phyloP scores from a whole-genome alignment of 2,113 vertebrate species.

The Pterocles burchelli region DNA sequence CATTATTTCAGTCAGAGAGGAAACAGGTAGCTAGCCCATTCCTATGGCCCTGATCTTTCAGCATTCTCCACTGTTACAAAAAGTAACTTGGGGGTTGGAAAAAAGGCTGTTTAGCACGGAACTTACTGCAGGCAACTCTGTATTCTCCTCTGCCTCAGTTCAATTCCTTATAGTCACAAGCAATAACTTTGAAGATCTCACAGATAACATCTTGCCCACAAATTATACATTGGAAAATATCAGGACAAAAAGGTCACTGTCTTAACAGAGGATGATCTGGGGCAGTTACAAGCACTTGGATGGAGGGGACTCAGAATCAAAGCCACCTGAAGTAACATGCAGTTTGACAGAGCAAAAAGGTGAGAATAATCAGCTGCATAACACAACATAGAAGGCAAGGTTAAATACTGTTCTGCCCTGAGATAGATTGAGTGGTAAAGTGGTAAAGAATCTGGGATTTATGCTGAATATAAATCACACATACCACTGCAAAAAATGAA shows the following conservation, averaged over 20 bases:
- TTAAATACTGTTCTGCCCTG: not conserved
- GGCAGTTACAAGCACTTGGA: not conserved
- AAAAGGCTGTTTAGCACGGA: not conserved
- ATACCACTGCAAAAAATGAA: accelerated
- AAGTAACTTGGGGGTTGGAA: not conserved
- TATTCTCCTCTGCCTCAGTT: not conserved
- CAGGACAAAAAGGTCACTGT: not conserved
- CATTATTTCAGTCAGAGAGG: not conserved
- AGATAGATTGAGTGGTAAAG: not conserved
- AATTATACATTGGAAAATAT: not conserved
- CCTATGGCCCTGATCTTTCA: not conserved
- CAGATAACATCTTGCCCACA: not conserved
- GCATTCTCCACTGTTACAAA: not conserved
- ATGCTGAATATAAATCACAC: not conserved
- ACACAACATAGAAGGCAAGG: not conserved
- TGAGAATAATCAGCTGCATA: not conserved
- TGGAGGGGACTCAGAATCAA: not conserved
- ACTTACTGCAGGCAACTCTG: not conserved
- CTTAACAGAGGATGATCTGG: not conserved
- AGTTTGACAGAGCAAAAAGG: not conserved
- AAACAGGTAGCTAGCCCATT: not conserved
- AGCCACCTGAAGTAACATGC: not conserved
- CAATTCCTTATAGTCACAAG: not conserved
- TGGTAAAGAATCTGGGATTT: not conserved
- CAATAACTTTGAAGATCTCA: not conserved